These are phyloP conservation scores for Meda fulgida DNA, from an alignment of 2,797 vertebrate species.

Conservation along the genomic window DNA sequence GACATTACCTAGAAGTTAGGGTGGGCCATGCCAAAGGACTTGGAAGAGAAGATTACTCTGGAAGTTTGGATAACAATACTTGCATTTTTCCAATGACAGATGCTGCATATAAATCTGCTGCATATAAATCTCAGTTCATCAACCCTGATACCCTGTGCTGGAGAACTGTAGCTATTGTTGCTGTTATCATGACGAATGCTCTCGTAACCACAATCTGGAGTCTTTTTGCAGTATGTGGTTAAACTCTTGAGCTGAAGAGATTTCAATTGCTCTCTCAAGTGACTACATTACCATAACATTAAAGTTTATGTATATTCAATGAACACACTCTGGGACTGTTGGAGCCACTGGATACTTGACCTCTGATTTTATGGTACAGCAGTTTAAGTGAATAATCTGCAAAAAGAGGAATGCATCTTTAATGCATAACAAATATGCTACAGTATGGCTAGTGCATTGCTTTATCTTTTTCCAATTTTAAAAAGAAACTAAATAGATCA, in stretches of 20 bases:
- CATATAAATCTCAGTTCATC: constrained; percentile 20
- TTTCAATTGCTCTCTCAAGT: constrained; percentile 39
- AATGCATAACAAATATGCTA: not conserved
- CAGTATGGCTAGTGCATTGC: not conserved
- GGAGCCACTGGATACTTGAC: constrained; percentile 36
- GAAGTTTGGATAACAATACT: constrained; percentile 18
- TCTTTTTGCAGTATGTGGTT: constrained; percentile 30
- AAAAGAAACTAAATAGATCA: not conserved
- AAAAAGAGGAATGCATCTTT: constrained; percentile 23
- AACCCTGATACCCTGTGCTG: not conserved
- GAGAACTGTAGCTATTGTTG: constrained; percentile 6
- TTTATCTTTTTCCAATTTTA: not conserved
- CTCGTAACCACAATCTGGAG: constrained; percentile 25
- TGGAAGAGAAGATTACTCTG: not conserved
- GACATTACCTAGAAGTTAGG: not conserved
- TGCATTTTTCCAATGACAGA: not conserved
- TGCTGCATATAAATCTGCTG: constrained; percentile 14
- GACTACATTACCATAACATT: constrained; percentile 55
- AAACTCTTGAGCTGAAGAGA: constrained; percentile 36
- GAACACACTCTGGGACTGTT: constrained; percentile 30
- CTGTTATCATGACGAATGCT: constrained; percentile 3
- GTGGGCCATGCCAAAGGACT: not conserved
- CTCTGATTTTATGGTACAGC: constrained; percentile 28
- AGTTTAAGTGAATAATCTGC: constrained; percentile 33
- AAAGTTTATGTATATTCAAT: constrained; percentile 51